Conservation (phyloP, 1,140 invertebrate species). For the Lineus longissimus region DNA sequence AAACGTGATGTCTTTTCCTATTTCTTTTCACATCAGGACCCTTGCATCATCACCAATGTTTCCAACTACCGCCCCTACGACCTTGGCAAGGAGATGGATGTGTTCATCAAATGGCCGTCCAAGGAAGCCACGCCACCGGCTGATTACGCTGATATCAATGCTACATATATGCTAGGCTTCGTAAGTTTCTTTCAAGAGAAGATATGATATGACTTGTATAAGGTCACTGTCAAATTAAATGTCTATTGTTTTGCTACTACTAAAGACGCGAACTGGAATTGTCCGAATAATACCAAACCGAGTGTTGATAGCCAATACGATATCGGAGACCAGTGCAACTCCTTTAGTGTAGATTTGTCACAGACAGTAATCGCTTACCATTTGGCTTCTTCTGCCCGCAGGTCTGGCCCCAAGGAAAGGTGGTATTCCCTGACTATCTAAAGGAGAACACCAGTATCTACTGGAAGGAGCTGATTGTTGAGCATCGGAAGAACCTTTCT, state of each 20-base stretch:
- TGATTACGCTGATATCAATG: constrained; percentile 23
- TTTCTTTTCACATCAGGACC: constrained; percentile 31
- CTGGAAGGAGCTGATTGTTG: constrained; percentile 39
- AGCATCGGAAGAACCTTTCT: constrained; percentile 27
- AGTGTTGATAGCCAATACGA: too few species aligned
- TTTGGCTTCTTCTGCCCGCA: too few species aligned
- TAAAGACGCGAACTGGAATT: too few species aligned
- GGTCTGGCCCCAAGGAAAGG: constrained; percentile 45
- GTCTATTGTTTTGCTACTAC: too few species aligned
- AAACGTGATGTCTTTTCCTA: too few species aligned
- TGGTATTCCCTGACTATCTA: constrained; percentile 47
- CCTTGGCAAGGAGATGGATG: constrained; percentile 27
- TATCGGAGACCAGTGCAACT: too few species aligned
- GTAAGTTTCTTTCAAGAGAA: neutral
- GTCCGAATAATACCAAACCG: too few species aligned
- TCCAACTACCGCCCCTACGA: constrained; percentile 40
- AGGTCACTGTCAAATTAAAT: too few species aligned
- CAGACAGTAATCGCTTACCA: too few species aligned
- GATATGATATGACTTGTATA: too few species aligned
- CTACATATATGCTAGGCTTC: neutral
- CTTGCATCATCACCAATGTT: constrained; percentile 39
- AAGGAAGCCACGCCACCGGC: constrained; percentile 19
- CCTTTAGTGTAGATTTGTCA: too few species aligned
- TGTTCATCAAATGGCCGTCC: constrained; percentile 42
- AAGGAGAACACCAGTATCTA: constrained; percentile 29